Conservation (phyloP, 2,797 vertebrate genomes). For the Morelia viridis region DNA sequence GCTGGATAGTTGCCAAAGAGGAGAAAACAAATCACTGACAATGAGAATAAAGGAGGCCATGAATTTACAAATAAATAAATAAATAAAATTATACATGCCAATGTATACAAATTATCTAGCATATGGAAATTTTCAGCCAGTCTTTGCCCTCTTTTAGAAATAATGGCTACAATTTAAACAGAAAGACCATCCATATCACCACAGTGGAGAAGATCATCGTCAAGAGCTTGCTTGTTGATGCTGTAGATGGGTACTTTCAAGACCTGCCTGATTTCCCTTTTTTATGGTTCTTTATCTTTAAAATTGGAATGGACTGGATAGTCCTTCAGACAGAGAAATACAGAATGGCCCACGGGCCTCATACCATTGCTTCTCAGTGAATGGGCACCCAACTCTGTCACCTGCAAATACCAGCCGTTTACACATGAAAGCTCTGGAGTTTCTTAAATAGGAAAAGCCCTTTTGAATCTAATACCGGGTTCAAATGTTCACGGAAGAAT, state of each 20-base stretch:
- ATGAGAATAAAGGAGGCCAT: neutral
- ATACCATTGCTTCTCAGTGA: neutral
- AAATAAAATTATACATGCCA: neutral
- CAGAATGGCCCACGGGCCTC: neutral
- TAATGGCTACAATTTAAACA: neutral
- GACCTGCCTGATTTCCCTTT: neutral
- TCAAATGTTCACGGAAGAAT: neutral
- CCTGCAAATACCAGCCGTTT: neutral
- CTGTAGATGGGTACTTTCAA: neutral
- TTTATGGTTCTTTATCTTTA: neutral
- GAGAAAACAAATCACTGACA: neutral
- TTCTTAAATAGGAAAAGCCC: neutral
- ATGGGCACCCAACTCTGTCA: neutral
- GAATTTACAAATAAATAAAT: neutral
- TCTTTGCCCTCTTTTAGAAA: neutral
- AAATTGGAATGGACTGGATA: neutral
- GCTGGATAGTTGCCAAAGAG: neutral
- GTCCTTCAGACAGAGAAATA: neutral
- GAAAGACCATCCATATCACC: neutral
- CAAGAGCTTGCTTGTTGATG: neutral
- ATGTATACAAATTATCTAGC: neutral
- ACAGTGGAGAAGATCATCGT: neutral
- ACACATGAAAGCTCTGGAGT: neutral
- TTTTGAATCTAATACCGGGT: neutral
- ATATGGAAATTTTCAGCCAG: neutral